Conservation (phyloP, 2,113 vertebrate genomes). For the Lipotes vexillifer region DNA sequence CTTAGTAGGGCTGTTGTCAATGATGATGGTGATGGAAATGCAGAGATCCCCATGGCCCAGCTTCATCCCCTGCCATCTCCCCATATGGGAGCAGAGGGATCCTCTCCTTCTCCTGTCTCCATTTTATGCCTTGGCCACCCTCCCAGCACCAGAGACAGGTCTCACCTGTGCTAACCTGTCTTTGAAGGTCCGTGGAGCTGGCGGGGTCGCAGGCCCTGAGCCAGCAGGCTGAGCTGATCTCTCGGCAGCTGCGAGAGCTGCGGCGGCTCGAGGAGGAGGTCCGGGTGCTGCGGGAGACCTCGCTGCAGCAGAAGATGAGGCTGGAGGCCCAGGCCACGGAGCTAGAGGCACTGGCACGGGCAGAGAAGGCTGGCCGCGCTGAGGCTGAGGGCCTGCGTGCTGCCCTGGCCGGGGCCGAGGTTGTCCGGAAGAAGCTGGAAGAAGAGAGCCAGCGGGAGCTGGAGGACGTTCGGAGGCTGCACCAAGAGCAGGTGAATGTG, state of each 20-base stretch:
- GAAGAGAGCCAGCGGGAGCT: slow-evolving; percentile 57
- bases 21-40: not conserved
- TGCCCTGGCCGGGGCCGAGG: slow-evolving; percentile 41
- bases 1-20: not conserved
- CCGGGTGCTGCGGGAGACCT: slow-evolving; percentile 42
- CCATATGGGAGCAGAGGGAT: not conserved
- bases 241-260: slow-evolving; percentile 69
- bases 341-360: slow-evolving; percentile 61
- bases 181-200: slow-evolving; percentile 59
- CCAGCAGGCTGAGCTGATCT: slow-evolving; percentile 72
- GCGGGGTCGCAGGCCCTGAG: slow-evolving; percentile 51
- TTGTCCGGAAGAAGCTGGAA: slow-evolving; percentile 60
- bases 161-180: not conserved
- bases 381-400: slow-evolving; percentile 60
- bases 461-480: slow-evolving; percentile 56
- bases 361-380: slow-evolving; percentile 30
- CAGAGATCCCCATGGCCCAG: not conserved
- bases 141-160: not conserved
- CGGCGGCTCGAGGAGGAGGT: slow-evolving; percentile 68
- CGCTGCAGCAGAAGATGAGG: slow-evolving; percentile 62
- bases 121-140: not conserved
- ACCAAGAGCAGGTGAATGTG: slow-evolving; percentile 67
- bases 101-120: not conserved
- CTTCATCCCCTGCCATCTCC: not conserved
- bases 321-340: slow-evolving; percentile 61